Evolutionary conservation across 2,113 vertebrate species (phyloP).

Genomic region (Xerus inauris): DNA sequence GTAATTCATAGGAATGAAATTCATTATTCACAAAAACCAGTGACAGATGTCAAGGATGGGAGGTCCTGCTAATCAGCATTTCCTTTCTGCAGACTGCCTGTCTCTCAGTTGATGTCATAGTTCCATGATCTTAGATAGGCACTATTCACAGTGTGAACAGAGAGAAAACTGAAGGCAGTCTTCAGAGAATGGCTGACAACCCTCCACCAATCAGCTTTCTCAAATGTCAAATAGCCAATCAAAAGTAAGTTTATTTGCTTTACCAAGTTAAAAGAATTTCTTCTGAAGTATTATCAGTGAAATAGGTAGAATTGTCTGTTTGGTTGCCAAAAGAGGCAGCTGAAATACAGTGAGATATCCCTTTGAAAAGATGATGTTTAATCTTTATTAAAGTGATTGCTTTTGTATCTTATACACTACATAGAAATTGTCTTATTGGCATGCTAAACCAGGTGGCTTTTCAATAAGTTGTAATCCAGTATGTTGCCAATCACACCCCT

Average conservation of each 20-base stretch:
- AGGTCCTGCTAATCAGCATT: constrained; percentile 56
- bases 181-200: neutral
- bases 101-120: neutral
- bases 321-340: neutral
- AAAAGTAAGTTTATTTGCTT: neutral
- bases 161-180: neutral
- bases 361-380: neutral
- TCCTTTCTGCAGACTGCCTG: constrained; percentile 15
- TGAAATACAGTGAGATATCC: neutral
- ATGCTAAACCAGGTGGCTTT: neutral
- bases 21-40: constrained; percentile 68
- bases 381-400: neutral
- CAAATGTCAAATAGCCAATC: constrained; percentile 31
- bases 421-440: neutral
- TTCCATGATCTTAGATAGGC: neutral
- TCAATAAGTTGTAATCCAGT: neutral
- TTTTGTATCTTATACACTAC: neutral
- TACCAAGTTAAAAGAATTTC: neutral
- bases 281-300: neutral
- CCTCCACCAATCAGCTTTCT: neutral
- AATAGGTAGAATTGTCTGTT: neutral
- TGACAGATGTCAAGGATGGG: constrained; percentile 67
- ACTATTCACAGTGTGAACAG: neutral
- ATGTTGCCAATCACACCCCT: neutral
- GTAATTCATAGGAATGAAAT: constrained; percentile 68